These are phyloP conservation scores for Bos taurus DNA, from an alignment of 2,113 vertebrate genomes.

Conservation along the genomic window ARS-UCD2.0 NC_037344.1:6512001-6512500, in stretches of 20 bases:
- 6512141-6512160: neutral
- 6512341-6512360: neutral
- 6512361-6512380: neutral
- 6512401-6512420: neutral
- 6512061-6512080: neutral
- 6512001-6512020: neutral
- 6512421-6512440: neutral
- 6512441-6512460: neutral
- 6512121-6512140: neutral
- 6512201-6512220: neutral
- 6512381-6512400: neutral
- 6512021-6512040: neutral
- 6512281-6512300: neutral
- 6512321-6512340: neutral
- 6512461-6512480: neutral
- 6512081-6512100: neutral
- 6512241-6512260: neutral
- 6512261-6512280: neutral
- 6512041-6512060: neutral
- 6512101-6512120: constrained; percentile 24
- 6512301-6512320: neutral
- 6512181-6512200: neutral
- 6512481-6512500: neutral
- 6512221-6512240: neutral
- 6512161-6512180: neutral